Conservation (phyloP, 2,888 invertebrate species). For the Tupiocoris notatus region DNA sequence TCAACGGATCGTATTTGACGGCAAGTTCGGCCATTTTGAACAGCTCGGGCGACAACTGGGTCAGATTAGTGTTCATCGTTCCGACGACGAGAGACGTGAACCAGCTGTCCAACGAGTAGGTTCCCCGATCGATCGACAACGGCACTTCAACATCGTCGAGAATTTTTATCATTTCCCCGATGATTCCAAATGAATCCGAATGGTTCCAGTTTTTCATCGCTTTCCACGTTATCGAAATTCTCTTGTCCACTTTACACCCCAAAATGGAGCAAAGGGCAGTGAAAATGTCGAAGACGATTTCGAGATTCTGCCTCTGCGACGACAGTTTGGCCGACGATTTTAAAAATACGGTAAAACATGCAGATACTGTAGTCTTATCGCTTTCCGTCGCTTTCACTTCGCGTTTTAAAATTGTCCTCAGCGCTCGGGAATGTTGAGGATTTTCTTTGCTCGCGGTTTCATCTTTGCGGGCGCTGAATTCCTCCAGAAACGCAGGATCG, state of each 20-base stretch:
- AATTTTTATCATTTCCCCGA: constrained; percentile 27
- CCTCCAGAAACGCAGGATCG: constrained; percentile 13
- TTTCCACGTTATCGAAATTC: constrained; percentile 42
- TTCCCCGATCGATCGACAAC: constrained; percentile 38
- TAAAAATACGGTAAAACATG: constrained; percentile 6
- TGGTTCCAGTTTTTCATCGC: constrained; percentile 44
- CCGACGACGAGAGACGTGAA: constrained; percentile 45
- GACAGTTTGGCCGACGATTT: constrained; percentile 13
- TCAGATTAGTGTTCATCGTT: constrained; percentile 41
- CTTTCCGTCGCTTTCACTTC: neutral
- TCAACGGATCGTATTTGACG: constrained; percentile 43
- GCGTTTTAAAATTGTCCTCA: constrained; percentile 13
- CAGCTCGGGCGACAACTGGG: constrained; percentile 32
- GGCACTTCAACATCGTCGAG: constrained; percentile 41
- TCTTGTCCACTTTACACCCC: constrained; percentile 44
- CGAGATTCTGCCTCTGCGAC: constrained; percentile 15
- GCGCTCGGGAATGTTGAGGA: neutral
- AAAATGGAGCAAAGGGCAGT: constrained; percentile 33
- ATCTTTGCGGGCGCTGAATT: constrained; percentile 7
- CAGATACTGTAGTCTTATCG: neutral
- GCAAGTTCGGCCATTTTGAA: constrained; percentile 41
- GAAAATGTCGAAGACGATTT: constrained; percentile 43
- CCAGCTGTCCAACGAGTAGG: constrained; percentile 42
- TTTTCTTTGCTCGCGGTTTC: neutral
- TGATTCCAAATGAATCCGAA: constrained; percentile 8